phyloP scores from a whole-genome alignment of 2,113 vertebrate genomes.

The Sus scrofa region DNA sequence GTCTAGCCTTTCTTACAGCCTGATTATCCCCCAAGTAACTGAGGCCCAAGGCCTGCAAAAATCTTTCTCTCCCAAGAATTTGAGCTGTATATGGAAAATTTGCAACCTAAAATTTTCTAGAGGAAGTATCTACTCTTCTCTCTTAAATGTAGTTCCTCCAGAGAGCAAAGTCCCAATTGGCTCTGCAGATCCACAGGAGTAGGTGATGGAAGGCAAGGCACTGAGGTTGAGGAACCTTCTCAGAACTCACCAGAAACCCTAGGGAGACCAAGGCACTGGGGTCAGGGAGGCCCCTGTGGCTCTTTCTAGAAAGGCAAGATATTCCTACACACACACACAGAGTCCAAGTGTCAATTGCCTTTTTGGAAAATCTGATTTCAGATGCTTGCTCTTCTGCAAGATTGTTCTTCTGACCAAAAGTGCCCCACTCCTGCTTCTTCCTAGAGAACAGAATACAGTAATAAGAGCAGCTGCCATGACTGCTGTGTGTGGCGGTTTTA shows the following conservation, averaged over 20 bases:
- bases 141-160: background rate
- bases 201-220: background rate
- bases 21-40: background rate
- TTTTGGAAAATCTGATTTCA: constrained; percentile 31
- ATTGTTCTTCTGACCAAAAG: background rate
- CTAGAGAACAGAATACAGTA: background rate
- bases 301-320: constrained; percentile 42
- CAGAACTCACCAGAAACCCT: background rate
- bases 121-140: background rate
- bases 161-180: background rate
- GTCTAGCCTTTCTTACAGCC: background rate
- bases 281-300: background rate
- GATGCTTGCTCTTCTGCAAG: background rate
- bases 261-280: background rate
- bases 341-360: background rate
- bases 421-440: background rate
- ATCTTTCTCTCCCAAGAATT: background rate
- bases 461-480: background rate
- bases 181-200: background rate
- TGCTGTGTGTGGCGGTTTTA: background rate
- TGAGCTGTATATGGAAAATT: background rate
- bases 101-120: constrained; percentile 14
- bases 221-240: background rate
- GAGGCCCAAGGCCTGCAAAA: background rate
- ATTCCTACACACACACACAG: background rate